Percentiles rank a stretch among this genome's conserved stretches.
phyloP scores from a whole-genome alignment of 2,888 invertebrate genomes.

The Acleris sparsana region DNA sequence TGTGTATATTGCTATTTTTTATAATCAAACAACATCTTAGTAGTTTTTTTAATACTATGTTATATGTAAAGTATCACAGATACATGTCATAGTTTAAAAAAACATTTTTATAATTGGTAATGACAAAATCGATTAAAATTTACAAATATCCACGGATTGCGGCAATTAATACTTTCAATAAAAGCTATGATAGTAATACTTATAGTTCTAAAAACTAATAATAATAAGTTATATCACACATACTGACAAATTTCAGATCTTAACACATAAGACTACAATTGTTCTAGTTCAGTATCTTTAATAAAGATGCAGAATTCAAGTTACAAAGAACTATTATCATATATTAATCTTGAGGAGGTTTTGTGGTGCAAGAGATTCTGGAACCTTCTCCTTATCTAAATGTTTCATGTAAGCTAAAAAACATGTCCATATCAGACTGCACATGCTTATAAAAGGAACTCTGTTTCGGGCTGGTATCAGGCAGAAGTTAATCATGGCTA shows the following conservation, averaged over 20 bases:
- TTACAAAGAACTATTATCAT: conserved; percentile 37
- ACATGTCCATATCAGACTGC: conserved; percentile 91
- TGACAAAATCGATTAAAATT: background rate
- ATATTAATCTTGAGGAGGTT: conserved; percentile 50
- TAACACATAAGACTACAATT: conserved; percentile 25
- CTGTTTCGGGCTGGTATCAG: conserved; percentile 89
- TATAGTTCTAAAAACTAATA: conserved; percentile 8
- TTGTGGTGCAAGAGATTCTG: conserved; percentile 48
- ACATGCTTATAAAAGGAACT: conserved; percentile 89
- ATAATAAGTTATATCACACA: conserved; percentile 31
- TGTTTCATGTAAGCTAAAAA: conserved; percentile 93
- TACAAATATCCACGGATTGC: background rate
- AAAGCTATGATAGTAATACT: conserved; percentile 17
- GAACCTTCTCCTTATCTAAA: conserved; percentile 65
- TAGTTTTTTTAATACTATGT: background rate
- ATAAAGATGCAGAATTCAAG: background rate
- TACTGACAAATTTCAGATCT: conserved; percentile 6
- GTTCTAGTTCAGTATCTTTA: conserved; percentile 18
- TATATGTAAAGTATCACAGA: conserved; percentile 5
- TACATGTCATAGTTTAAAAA: background rate
- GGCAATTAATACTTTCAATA: conserved; percentile 13
- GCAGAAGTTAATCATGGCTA: conserved; percentile 89
- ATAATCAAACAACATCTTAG: conserved; percentile 11
- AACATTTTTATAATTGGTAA: background rate
- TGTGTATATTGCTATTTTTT: too few species aligned